Conservation (phyloP, 2,888 invertebrate genomes). For the Caenorhabditis japonica region DNA sequence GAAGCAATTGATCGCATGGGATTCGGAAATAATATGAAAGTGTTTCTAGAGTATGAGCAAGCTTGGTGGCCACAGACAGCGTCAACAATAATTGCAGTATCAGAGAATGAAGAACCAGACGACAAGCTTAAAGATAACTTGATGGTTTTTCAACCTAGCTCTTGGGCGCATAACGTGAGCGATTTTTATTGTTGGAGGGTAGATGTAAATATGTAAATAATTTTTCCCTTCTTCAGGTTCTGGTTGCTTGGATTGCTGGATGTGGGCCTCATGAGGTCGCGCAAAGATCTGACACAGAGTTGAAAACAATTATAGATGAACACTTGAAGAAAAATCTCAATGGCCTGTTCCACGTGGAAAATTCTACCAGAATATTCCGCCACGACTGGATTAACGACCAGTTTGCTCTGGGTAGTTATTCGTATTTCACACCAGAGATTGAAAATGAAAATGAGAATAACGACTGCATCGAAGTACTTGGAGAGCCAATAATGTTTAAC, state of each 20-base stretch:
- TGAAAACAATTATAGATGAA: conserved; percentile 7
- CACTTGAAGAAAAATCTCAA: conserved; percentile 10
- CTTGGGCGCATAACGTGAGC: conserved; percentile 56
- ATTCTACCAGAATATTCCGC: conserved; percentile 8
- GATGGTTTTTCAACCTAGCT: conserved; percentile 63
- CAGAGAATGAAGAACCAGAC: conserved; percentile 10
- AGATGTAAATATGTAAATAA: not conserved
- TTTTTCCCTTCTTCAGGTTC: conserved; percentile 36
- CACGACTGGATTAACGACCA: conserved; percentile 53
- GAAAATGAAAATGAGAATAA: conserved; percentile 6
- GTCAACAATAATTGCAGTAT: conserved; percentile 30
- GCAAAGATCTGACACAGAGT: conserved; percentile 5
- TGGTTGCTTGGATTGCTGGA: conserved; percentile 65
- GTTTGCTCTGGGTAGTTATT: conserved; percentile 54
- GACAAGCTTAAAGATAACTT: conserved; percentile 45
- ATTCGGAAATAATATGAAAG: conserved; percentile 65
- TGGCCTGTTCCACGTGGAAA: not conserved
- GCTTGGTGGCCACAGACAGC: conserved; percentile 63
- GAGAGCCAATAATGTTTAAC: conserved; percentile 15
- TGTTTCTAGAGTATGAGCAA: conserved; percentile 66
- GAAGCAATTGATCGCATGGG: conserved; percentile 64
- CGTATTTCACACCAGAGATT: conserved; percentile 28
- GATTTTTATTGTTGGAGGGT: not conserved
- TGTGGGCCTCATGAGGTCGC: conserved; percentile 19
- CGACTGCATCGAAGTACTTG: conserved; percentile 11